Evolutionary conservation across 2,888 invertebrate genomes (phyloP).

Genomic region (Zhuqinia jingwanae): DNA sequence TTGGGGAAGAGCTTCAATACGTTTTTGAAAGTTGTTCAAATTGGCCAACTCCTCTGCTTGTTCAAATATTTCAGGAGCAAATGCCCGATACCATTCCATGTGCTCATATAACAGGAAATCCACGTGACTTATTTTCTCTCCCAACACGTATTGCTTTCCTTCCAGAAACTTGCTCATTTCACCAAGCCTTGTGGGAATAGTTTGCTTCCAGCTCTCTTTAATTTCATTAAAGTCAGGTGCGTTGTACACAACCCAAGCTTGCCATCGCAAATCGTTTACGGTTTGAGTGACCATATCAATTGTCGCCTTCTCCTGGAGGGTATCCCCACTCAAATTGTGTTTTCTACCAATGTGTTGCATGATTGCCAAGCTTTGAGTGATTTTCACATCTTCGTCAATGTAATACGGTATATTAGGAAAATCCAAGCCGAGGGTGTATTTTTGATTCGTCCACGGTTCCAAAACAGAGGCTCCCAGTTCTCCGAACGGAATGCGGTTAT

Average conservation of each 20-base stretch:
- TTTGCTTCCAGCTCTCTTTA: conserved; percentile 59
- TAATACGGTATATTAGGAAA: conserved; percentile 60
- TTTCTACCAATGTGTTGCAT: conserved; percentile 49
- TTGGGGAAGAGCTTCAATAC: conserved; percentile 48
- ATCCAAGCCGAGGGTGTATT: conserved; percentile 50
- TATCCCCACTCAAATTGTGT: conserved; percentile 52
- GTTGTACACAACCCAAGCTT: conserved; percentile 51
- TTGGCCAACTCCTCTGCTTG: conserved; percentile 25
- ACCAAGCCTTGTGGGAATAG: conserved; percentile 35
- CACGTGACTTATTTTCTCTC: conserved; percentile 38
- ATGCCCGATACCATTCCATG: conserved; percentile 34
- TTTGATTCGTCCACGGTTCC: conserved; percentile 47
- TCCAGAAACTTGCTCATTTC: conserved; percentile 55
- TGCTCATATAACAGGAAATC: conserved; percentile 54
- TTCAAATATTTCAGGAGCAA: conserved; percentile 48
- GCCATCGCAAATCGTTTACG: conserved; percentile 47
- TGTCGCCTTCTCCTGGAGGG: conserved; percentile 32
- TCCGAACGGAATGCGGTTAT: conserved; percentile 47
- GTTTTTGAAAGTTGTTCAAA: conserved; percentile 42
- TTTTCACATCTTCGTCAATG: conserved; percentile 52
- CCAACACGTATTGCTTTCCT: conserved; percentile 49
- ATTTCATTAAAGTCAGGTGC: conserved; percentile 54
- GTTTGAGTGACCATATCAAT: conserved; percentile 48
- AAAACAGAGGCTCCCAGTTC: neutral
- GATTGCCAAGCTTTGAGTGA: conserved; percentile 55